Percentiles rank a stretch among this genome's conserved stretches.
phyloP scores from a whole-genome alignment of 2,113 vertebrate genomes.

The Muntiacus muntjak region DNA sequence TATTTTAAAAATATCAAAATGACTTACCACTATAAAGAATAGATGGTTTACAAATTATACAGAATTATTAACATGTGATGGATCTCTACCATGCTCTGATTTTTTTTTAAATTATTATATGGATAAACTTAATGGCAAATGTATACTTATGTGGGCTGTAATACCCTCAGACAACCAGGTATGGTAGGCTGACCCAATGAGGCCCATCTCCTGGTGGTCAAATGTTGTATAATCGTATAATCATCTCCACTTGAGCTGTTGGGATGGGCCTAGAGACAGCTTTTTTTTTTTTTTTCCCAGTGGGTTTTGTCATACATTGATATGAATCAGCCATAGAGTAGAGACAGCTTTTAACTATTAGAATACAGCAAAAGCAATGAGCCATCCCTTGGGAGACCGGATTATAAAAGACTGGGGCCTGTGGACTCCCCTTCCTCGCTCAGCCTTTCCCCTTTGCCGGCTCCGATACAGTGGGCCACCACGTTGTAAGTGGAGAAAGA shows the following conservation, averaged over 20 bases:
- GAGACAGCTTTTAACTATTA: not conserved
- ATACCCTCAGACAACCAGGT: not conserved
- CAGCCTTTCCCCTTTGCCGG: not conserved
- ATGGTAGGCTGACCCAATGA: not conserved
- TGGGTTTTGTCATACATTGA: too few relatives aligned
- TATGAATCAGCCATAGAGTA: too few relatives aligned
- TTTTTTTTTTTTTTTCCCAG: not conserved
- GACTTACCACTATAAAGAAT: not conserved
- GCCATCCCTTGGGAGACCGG: not conserved
- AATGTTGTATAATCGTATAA: not conserved
- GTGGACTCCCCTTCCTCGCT: too few relatives aligned
- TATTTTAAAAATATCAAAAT: not conserved
- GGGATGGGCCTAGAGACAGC: not conserved
- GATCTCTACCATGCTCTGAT: not conserved
- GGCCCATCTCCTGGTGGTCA: not conserved
- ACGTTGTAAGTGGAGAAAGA: too few relatives aligned
- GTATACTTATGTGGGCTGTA: not conserved
- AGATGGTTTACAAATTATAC: not conserved
- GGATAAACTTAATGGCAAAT: not conserved
- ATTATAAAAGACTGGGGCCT: not conserved
- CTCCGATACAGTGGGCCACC: not conserved
- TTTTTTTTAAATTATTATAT: not conserved
- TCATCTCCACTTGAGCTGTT: not conserved
- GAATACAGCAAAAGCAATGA: not conserved
- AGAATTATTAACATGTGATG: not conserved